A percentile compares a stretch with the other conserved stretches of the same genome.
Evolutionary conservation across 2,113 vertebrate genomes (phyloP).

Genomic region (Dissostichus mawsoni): DNA sequence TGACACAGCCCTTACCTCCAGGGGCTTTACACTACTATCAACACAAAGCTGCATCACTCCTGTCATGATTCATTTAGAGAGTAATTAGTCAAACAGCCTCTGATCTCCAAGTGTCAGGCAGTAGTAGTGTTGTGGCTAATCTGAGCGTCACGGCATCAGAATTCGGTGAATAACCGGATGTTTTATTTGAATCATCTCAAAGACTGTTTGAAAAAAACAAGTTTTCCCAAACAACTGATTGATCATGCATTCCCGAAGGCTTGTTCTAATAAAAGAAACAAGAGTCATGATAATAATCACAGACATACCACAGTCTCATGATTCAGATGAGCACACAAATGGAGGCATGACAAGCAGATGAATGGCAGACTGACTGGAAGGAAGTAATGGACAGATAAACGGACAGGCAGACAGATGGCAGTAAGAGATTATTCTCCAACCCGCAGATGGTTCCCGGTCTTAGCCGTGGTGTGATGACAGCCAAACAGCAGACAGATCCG

Average conservation of each 20-base stretch:
- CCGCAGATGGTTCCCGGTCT: slow-evolving; percentile 60
- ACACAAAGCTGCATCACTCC: slow-evolving; percentile 40
- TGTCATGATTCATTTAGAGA: slow-evolving; percentile 52
- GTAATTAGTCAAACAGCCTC: slow-evolving; percentile 64
- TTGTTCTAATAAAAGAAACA: slow-evolving; percentile 14
- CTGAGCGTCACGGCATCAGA: slow-evolving; percentile 25
- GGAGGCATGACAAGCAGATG: slow-evolving; percentile 14
- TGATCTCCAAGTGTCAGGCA: slow-evolving; percentile 53
- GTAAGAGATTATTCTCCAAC: slow-evolving; percentile 50
- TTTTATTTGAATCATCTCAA: slow-evolving; percentile 26
- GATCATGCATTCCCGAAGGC: neutral
- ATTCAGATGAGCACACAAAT: slow-evolving; percentile 25
- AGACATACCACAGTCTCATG: neutral
- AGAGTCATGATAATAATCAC: neutral
- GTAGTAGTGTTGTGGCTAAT: slow-evolving; percentile 21
- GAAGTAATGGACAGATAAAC: slow-evolving; percentile 27
- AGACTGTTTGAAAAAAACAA: neutral
- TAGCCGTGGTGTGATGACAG: slow-evolving; percentile 33
- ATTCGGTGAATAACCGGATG: slow-evolving; percentile 17
- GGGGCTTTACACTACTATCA: slow-evolving; percentile 47
- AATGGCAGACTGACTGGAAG: slow-evolving; percentile 1
- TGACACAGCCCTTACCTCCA: slow-evolving; percentile 42
- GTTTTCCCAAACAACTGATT: neutral
- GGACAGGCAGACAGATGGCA: slow-evolving; percentile 55
- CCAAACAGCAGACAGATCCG: slow-evolving; percentile 51